A percentile compares a stretch with the other conserved stretches of the same genome.
These are phyloP conservation scores for Bimastos eiseni DNA, from an alignment of 2,888 invertebrate genomes.

Conservation along the genomic window DNA sequence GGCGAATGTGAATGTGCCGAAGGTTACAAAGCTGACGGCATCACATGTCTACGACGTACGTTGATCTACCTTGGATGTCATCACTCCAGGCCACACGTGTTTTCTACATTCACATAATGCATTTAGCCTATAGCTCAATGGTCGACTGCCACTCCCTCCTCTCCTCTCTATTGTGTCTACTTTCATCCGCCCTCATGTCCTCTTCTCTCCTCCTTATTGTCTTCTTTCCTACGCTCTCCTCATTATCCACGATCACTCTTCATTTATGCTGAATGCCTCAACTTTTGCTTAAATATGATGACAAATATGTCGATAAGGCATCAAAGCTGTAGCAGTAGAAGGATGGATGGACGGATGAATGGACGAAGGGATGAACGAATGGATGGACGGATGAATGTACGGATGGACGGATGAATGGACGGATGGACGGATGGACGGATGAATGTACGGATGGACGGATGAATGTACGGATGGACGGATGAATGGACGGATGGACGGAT, in stretches of 20 bases:
- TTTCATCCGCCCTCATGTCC: not conserved
- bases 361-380: too few relatives aligned
- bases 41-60: conserved; percentile 30
- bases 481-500: too few relatives aligned
- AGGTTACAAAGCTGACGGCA: conserved; percentile 30
- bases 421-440: too few relatives aligned
- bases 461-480: too few relatives aligned
- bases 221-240: not conserved
- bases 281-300: not conserved
- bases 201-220: not conserved
- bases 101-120: not conserved
- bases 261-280: not conserved
- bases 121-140: not conserved
- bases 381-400: too few relatives aligned
- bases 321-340: too few relatives aligned
- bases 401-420: too few relatives aligned
- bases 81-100: not conserved
- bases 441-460: too few relatives aligned
- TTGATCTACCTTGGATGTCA: not conserved
- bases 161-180: not conserved
- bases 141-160: not conserved
- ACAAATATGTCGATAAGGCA: not conserved
- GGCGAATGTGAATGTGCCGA: conserved; percentile 29
- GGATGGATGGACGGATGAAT: too few relatives aligned
- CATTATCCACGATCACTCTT: not conserved